Base-by-base conservation (phyloP, 2,888 invertebrate genomes). In the Nemotelus nigrinus region DNA sequence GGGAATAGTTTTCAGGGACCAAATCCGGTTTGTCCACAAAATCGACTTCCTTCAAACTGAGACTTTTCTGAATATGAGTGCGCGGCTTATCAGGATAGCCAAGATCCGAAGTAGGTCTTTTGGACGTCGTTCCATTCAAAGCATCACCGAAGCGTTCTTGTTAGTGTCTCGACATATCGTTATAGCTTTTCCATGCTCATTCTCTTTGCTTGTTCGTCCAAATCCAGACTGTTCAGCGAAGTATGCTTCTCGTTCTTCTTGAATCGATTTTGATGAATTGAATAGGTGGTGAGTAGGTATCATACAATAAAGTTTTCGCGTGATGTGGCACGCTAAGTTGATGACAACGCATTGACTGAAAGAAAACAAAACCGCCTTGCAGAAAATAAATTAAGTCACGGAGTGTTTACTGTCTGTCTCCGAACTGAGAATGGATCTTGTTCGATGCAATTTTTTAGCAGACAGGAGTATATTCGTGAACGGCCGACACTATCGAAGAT, bases 101-200 rank as follows among this genome's bases (percentile, higher is more conserved):
- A 7, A 80, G 74, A 57, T 82, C 81, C 2, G 81, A 82, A 48
- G 58, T 78, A 50, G 78, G 78, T 39, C 79, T 63, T 4, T 76
- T 70, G 47, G n/a, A 41, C 3, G 64, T 45, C 39, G 58, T 41
- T 39, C 63, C 72, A 8, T 70, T 55, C 80, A 81, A 68, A 48
- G 82, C 82, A 67, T 85, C 89, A 2, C 92, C 91, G 80, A 92
- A 92, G 82, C 90, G 89, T 81, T 92, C 92, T 84, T 92, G 92
- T 80, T 92, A 89, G 78, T 92, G 86, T 83, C 92, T 92, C 3
- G 92, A 90, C 92, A 92, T 92, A 81, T 92, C 92, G 83, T 92
- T 92, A 80, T 92, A 92, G 67, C 92, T 88, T 82, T 82, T 92
- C 92, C 84, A 92, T 92, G 79, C 92, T 92, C 85, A 91, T 90